These are phyloP conservation scores for Dasyornis broadbenti DNA, from an alignment of 2,113 vertebrate species.

Conservation along the genomic window DNA sequence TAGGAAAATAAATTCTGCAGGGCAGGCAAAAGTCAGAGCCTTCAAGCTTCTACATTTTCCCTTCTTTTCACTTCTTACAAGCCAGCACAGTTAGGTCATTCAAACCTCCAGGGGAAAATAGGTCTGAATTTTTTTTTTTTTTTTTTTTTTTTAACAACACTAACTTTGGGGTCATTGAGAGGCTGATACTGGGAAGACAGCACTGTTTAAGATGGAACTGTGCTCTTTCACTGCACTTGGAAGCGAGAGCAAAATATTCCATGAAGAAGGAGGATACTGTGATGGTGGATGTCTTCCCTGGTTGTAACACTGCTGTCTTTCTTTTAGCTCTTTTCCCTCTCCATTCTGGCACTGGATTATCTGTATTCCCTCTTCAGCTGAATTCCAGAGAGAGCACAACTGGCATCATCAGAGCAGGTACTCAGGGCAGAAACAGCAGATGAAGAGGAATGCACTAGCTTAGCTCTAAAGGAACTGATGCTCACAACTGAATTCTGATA, in stretches of 20 bases:
- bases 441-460: not conserved
- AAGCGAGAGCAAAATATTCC: not conserved
- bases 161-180: not conserved
- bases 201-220: not conserved
- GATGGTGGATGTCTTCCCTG: rapidly evolving
- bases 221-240: not conserved
- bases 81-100: not conserved
- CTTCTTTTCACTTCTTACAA: not conserved
- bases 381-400: not conserved
- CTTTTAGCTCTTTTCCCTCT: not conserved
- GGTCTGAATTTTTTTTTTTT: not conserved
- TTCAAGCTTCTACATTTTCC: not conserved
- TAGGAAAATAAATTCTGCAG: not conserved
- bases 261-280: not conserved
- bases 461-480: not conserved
- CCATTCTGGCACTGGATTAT: not conserved
- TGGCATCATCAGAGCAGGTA: not conserved
- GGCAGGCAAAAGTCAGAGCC: not conserved
- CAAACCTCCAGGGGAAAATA: not conserved
- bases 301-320: not conserved
- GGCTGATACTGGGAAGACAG: not conserved
- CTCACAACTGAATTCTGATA: not conserved
- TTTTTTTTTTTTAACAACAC: not conserved
- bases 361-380: not conserved
- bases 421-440: not conserved